Conservation (phyloP, 2,888 invertebrate species). For the Esperia sulphurella region DNA sequence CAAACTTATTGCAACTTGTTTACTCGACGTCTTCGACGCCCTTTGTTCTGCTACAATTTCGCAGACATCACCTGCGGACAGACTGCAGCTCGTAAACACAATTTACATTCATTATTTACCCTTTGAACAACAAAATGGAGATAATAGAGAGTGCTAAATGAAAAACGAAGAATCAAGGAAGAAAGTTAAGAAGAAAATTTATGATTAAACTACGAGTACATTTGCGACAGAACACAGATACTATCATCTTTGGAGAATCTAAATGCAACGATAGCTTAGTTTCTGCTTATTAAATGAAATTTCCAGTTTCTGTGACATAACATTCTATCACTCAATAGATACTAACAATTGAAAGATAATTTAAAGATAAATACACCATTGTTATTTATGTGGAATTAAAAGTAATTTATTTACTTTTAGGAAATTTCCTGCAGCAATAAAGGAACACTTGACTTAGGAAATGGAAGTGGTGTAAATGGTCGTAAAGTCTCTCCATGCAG, state of each 20-base stretch:
- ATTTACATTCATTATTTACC: conserved; percentile 59
- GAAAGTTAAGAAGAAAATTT: no score
- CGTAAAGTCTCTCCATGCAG: conserved; percentile 42
- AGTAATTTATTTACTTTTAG: conserved; percentile 40
- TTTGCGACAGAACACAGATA: no score
- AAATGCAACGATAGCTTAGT: no score
- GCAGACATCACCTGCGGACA: conserved; percentile 58
- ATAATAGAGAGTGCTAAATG: background rate
- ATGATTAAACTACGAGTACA: no score
- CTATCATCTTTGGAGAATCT: no score
- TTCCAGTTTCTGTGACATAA: no score
- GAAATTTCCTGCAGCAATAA: conserved; percentile 39
- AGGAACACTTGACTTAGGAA: conserved; percentile 33
- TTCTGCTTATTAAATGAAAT: no score
- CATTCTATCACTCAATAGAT: no score
- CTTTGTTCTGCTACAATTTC: conserved; percentile 35
- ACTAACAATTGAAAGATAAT: no score
- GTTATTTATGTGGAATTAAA: conserved; percentile 24
- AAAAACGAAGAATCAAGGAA: no score
- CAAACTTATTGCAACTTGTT: conserved; percentile 73
- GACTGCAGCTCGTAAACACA: conserved; percentile 58
- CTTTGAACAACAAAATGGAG: background rate
- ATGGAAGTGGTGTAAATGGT: conserved; percentile 22
- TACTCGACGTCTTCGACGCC: conserved; percentile 45
- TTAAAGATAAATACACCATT: background rate